phyloP scores from a whole-genome alignment of 2,888 invertebrate genomes.

The Cheiracanthium punctorium region DNA sequence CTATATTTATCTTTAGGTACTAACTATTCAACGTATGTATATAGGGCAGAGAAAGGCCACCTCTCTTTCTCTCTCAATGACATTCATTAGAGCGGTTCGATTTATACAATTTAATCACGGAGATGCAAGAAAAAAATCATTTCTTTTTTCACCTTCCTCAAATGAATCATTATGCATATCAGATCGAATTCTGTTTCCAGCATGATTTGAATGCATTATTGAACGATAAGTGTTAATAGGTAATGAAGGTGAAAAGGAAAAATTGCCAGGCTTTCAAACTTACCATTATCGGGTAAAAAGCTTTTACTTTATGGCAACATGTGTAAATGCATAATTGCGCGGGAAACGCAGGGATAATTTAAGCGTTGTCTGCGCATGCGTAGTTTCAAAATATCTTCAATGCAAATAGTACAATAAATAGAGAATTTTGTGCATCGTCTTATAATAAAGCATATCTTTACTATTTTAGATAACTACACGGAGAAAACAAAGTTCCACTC shows the following conservation, averaged over 20 bases:
- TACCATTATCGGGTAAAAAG: neutral
- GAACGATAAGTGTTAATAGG: neutral
- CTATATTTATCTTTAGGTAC: no score
- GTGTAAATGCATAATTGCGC: no score
- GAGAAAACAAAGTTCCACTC: no score
- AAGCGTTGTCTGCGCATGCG: no score
- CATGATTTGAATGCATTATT: neutral
- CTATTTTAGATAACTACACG: no score
- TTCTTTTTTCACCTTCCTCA: neutral
- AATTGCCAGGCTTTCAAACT: neutral
- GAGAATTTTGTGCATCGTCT: no score
- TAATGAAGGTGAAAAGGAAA: neutral
- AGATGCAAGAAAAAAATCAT: neutral
- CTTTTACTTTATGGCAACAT: neutral
- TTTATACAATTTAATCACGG: neutral
- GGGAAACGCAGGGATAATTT: no score
- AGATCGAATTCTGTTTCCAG: neutral
- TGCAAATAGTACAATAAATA: no score
- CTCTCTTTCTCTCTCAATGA: slow-evolving; percentile 8
- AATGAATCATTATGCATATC: neutral
- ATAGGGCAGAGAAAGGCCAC: neutral
- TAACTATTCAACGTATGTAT: no score
- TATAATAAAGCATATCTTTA: no score
- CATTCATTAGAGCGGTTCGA: neutral
- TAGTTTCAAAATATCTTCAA: no score